Conservation (phyloP, 2,113 vertebrate species). For the Brachypodius melanocephalos region DNA sequence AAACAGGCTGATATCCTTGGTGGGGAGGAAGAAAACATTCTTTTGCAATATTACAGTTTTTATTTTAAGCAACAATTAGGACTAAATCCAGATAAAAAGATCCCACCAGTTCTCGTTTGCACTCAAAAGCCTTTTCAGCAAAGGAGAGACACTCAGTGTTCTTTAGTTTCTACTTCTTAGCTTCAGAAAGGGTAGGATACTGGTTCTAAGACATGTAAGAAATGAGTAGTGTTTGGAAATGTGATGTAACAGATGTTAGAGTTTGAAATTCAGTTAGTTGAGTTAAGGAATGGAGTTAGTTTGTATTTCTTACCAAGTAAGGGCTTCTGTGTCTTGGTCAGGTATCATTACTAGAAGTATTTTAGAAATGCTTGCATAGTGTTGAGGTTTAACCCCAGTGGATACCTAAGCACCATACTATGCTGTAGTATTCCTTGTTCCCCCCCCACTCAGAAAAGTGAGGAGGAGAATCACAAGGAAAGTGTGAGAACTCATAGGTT, state of each 20-base stretch:
- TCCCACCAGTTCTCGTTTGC: background rate
- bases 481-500: background rate
- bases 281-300: background rate
- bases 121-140: background rate
- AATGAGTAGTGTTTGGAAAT: background rate
- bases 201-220: background rate
- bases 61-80: background rate
- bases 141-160: background rate
- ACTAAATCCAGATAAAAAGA: background rate
- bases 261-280: background rate
- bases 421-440: background rate
- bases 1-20: background rate
- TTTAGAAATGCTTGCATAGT: background rate
- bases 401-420: background rate
- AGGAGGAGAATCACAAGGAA: background rate
- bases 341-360: background rate
- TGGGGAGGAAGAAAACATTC: background rate
- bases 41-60: background rate
- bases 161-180: background rate
- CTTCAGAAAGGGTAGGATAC: background rate
- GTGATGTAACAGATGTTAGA: background rate
- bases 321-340: background rate
- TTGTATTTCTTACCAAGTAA: background rate
- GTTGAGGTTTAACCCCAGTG: background rate
- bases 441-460: accelerated